Evolutionary conservation across 64 coral and sea anemone species (phyloP).

Genomic region (Astreopora myriophthalma): DNA sequence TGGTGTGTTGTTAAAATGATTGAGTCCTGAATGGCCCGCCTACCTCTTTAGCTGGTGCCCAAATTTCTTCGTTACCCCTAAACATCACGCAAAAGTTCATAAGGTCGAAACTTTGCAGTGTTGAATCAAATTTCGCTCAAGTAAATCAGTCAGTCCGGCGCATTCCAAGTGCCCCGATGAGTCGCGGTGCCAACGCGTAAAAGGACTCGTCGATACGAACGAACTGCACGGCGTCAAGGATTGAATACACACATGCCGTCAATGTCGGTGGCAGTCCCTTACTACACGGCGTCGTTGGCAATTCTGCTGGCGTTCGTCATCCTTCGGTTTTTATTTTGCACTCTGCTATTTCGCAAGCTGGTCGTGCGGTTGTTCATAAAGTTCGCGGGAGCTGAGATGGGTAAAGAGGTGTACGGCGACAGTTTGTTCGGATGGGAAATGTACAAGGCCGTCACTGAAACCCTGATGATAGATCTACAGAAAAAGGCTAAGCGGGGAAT

Average conservation of each 20-base stretch:
- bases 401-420: constrained; percentile 70
- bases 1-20: background rate
- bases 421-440: constrained; percentile 79
- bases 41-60: background rate
- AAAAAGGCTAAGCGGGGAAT: constrained; percentile 51
- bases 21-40: background rate
- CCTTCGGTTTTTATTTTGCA: constrained; percentile 46
- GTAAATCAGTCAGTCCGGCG: background rate
- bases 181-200: background rate
- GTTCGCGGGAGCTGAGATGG: constrained; percentile 48
- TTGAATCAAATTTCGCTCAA: constrained; percentile 23
- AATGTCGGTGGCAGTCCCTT: constrained; percentile 26
- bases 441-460: constrained; percentile 56
- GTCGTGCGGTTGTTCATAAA: constrained; percentile 47
- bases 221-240: background rate
- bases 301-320: constrained; percentile 50
- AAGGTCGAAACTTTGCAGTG: background rate
- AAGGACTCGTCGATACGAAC: background rate
- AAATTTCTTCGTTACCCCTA: background rate
- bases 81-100: constrained; percentile 21
- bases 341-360: constrained; percentile 36
- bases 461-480: constrained; percentile 36
- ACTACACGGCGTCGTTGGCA: constrained; percentile 40
- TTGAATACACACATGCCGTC: background rate
- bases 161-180: constrained; percentile 9